A percentile compares a stretch with the other conserved stretches of the same genome.
phyloP scores from a whole-genome alignment of 2,888 invertebrate species.

The Acheta domesticus region DNA sequence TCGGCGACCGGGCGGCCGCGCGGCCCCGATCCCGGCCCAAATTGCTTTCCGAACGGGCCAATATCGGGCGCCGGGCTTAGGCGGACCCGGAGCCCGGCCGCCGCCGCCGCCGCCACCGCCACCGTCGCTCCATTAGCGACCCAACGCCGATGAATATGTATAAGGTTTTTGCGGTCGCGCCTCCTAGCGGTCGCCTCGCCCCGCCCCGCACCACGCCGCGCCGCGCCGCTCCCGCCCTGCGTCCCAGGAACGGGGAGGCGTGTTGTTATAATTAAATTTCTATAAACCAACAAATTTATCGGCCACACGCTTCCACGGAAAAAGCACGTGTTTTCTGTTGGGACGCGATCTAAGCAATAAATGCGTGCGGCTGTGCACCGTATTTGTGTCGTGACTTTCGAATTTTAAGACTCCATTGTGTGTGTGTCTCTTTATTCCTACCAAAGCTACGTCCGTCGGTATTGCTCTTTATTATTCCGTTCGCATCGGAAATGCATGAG shows the following conservation, averaged over 20 bases:
- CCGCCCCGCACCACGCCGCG: neutral
- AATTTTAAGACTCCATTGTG: no score
- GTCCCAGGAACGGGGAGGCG: neutral
- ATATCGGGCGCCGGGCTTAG: neutral
- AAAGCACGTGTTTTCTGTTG: no score
- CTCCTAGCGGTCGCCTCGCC: neutral
- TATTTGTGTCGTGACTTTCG: no score
- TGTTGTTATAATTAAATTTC: constrained; percentile 7
- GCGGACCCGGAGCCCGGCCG: neutral
- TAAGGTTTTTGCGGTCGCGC: constrained; percentile 1
- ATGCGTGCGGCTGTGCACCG: no score
- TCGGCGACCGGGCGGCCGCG: no score
- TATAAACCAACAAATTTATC: neutral
- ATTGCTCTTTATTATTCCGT: no score
- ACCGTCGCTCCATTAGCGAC: neutral
- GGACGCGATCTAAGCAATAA: no score
- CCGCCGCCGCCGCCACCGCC: neutral
- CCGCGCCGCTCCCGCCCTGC: neutral
- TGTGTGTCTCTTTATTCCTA: no score
- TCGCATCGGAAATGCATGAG: no score
- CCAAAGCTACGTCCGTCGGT: no score
- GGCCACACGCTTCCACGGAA: no score
- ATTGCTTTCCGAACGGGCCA: constrained; percentile 18
- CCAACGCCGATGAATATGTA: neutral
- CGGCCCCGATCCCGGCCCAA: neutral